phyloP scores from a whole-genome alignment of 2,113 vertebrate species.

The Myotis davidii region DNA sequence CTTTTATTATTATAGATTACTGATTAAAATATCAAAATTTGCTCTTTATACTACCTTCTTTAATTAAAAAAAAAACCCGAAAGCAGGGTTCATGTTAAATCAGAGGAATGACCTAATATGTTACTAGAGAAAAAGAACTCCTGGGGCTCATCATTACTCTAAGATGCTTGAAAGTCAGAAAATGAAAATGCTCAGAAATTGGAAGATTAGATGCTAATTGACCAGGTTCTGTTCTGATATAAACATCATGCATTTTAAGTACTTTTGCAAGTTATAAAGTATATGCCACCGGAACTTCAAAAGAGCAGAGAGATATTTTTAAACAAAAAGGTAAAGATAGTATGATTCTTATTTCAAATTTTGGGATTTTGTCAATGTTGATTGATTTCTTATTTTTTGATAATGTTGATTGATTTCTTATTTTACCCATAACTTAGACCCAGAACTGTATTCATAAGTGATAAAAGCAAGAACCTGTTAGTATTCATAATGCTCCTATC shows the following conservation, averaged over 20 bases:
- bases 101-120: neutral
- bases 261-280: constrained; percentile 33
- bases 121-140: neutral
- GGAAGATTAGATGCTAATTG: neutral
- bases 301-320: neutral
- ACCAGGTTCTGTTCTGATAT: neutral
- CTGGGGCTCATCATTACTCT: constrained; percentile 16
- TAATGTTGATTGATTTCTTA: neutral
- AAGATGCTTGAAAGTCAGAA: neutral
- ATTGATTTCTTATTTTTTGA: constrained; percentile 36
- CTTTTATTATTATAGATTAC: neutral
- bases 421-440: neutral
- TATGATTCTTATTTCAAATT: neutral
- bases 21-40: constrained; percentile 21
- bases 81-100: neutral
- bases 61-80: neutral
- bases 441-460: neutral
- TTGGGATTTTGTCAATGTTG: neutral
- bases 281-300: neutral
- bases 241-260: neutral
- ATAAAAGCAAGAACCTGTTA: neutral
- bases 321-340: neutral
- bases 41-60: neutral
- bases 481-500: neutral
- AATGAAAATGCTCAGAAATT: neutral